Evolutionary conservation across 2,888 invertebrate species (phyloP), one percentile per base, ranked within the genome.

Genomic region (Lasioglossum leucozonium): DNA sequence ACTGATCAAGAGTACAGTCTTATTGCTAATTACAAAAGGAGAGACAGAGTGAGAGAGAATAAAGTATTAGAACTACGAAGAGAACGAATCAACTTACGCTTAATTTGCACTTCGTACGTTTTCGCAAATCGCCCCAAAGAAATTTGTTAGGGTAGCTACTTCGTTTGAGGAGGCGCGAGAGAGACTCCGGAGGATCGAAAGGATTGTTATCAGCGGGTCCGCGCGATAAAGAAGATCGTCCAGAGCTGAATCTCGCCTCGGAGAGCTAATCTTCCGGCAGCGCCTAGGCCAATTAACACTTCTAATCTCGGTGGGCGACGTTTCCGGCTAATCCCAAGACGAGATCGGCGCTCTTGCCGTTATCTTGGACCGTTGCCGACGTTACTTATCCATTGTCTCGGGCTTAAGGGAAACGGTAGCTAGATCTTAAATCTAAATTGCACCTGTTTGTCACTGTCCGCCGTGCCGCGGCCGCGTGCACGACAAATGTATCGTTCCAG

Each of bases 401-500:
- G 90, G 87, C 87, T 90, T 87, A 85, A 87, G 89, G 84, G 91
- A 88, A 86, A 88, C 88, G 88, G 89, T 85, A 76, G 84, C 90
- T 82, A 92, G 93, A 94, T 94, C 94, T 94, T 94, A 92, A 94
- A 94, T 94, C 94, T 94, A 94, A 94, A 94, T 94, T 94, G 91
- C 94, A 88, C 90, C 92, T 91, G 93, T 94, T 93, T 93, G 93
- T 94, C 93, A 94, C 91, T 85, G 89, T 90, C 90, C 86, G n/a
- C 51, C 51, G 51, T 51, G 72, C 84, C 73, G 77, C 72, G 69
- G 81, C 80, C 72, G 79, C 62, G 11, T 65, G 80, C 83, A 72
- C 72, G 72, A 87, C 84, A 82, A 87, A 87, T 82, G 86, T 90
- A 86, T 88, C 89, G 72, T 82, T 81, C 67, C 77, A 73, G 79